phyloP scores from a whole-genome alignment of 2,888 invertebrate species.

The Ornithoptera alexandrae region DNA sequence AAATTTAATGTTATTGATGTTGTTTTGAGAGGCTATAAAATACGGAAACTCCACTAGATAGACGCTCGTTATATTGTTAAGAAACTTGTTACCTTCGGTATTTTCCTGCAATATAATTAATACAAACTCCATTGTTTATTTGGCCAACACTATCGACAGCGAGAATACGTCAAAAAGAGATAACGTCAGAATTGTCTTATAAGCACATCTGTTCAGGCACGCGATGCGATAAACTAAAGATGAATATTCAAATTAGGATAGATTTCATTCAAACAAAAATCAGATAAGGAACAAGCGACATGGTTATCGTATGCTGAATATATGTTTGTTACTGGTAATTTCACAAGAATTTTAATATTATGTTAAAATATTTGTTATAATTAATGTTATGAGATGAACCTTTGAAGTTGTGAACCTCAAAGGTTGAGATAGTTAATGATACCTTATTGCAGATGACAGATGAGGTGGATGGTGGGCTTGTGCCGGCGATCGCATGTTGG shows the following conservation, averaged over 20 bases:
- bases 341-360: no score
- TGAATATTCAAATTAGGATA: conserved; percentile 10
- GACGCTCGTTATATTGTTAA: no score
- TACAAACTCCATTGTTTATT: conserved; percentile 20
- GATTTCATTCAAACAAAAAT: background rate
- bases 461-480: conserved; percentile 77
- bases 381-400: no score
- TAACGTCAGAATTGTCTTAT: conserved; percentile 21
- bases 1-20: no score
- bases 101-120: conserved; percentile 24
- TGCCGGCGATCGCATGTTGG: conserved; percentile 91
- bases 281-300: background rate
- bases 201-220: conserved; percentile 18
- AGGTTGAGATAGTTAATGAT: background rate
- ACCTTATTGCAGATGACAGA: conserved; percentile 72
- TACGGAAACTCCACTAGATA: no score
- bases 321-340: background rate
- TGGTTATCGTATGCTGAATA: no score
- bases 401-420: no score
- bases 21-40: no score
- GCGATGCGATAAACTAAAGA: conserved; percentile 5
- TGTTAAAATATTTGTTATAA: no score
- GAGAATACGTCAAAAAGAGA: background rate
- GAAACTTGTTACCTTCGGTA: conserved; percentile 4
- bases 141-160: conserved; percentile 6